phyloP scores from a whole-genome alignment of 1,140 invertebrate species.

The Rhopalosiphum maidis region DNA sequence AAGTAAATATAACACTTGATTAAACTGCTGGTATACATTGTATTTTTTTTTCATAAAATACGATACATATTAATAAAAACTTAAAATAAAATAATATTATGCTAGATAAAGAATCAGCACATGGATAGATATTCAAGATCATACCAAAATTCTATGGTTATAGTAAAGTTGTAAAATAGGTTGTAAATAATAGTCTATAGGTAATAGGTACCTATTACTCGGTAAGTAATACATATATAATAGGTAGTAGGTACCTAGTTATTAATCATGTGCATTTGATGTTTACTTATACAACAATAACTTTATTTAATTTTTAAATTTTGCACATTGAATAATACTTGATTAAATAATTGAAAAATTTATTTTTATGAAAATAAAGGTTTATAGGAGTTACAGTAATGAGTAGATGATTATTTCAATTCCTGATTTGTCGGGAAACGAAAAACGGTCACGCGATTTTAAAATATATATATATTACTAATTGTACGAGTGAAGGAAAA shows the following conservation, averaged over 20 bases:
- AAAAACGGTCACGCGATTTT: slow-evolving; percentile 24
- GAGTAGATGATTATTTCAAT: background rate
- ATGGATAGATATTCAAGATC: background rate
- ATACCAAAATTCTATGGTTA: background rate
- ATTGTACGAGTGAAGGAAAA: slow-evolving; percentile 17
- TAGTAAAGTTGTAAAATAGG: no score
- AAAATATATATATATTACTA: background rate
- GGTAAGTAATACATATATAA: background rate
- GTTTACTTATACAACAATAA: background rate
- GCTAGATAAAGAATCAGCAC: no score
- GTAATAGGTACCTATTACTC: no score
- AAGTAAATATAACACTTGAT: background rate
- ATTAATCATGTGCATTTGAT: background rate
- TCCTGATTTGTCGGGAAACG: slow-evolving; percentile 3
- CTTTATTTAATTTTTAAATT: background rate
- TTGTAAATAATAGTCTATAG: background rate
- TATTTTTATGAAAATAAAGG: background rate
- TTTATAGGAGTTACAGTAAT: background rate
- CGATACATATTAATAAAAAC: background rate
- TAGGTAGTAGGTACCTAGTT: background rate
- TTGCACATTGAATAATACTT: background rate
- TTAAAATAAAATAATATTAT: no score
- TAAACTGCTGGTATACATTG: background rate
- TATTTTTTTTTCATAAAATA: background rate
- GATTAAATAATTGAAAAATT: background rate